phyloP scores from a whole-genome alignment of 2,797 vertebrate genomes.

The Xenopus petersii region DNA sequence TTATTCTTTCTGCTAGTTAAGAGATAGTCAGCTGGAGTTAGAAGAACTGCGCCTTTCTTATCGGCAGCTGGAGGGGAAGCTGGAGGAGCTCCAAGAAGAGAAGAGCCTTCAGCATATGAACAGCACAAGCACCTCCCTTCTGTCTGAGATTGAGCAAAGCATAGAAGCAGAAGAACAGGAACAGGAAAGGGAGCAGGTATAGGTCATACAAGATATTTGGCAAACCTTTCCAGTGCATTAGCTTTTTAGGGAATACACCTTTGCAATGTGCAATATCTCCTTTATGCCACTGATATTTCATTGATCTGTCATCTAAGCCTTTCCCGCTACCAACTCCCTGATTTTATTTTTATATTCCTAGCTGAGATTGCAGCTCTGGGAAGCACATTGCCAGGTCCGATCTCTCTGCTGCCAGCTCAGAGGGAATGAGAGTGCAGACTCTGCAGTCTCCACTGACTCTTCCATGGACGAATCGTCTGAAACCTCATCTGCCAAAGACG shows the following conservation, averaged over 20 bases:
- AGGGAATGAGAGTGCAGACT: conserved; percentile 89
- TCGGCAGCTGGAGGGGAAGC: conserved; percentile 79
- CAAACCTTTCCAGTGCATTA: too few species aligned
- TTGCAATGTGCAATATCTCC: too few species aligned
- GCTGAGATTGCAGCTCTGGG: conserved; percentile 93
- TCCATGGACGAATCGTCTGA: conserved; percentile 97
- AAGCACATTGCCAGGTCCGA: conserved; percentile 90
- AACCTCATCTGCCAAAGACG: conserved; percentile 91
- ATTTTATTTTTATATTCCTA: conserved; percentile 52
- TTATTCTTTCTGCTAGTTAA: conserved; percentile 68
- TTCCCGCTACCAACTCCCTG: too few species aligned
- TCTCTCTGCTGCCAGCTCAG: conserved; percentile 91
- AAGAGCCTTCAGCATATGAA: conserved; percentile 82
- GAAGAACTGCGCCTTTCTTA: conserved; percentile 86
- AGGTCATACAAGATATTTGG: too few species aligned
- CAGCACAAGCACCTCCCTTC: conserved; percentile 82
- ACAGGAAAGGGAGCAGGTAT: conserved; percentile 94
- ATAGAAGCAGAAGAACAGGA: conserved; percentile 98
- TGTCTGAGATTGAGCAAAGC: conserved; percentile 96
- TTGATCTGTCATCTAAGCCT: too few species aligned
- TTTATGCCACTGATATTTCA: too few species aligned
- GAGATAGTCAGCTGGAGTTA: conserved; percentile 88
- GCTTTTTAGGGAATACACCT: too few species aligned
- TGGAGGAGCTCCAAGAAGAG: conserved; percentile 89
- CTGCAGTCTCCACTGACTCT: conserved; percentile 89